Conservation (phyloP, 1,140 invertebrate genomes). For the Brachionus paranguensis region DNA sequence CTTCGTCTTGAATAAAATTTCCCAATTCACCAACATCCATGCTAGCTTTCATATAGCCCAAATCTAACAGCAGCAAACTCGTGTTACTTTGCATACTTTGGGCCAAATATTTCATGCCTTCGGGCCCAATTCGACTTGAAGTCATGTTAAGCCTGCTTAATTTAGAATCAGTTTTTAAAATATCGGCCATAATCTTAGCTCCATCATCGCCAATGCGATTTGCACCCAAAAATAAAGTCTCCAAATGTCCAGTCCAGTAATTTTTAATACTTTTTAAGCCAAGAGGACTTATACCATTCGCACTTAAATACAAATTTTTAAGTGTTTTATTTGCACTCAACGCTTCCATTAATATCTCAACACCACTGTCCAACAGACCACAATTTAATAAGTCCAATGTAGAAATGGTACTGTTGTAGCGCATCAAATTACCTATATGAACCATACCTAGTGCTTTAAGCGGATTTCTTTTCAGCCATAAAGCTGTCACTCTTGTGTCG, state of each 20-base stretch:
- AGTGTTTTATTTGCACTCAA: constrained; percentile 21
- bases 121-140: not conserved
- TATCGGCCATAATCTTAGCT: not conserved
- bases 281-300: constrained; percentile 2
- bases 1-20: constrained; percentile 36
- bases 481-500: constrained; percentile 15
- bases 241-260: not conserved
- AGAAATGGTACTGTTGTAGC: not conserved
- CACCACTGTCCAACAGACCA: constrained; percentile 21
- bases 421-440: constrained; percentile 4
- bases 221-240: constrained; percentile 16
- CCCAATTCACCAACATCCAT: constrained; percentile 8
- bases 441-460: constrained; percentile 3
- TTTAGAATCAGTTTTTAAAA: not conserved
- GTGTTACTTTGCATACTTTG: not conserved
- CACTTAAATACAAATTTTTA: constrained; percentile 33
- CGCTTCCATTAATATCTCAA: constrained; percentile 8
- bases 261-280: not conserved
- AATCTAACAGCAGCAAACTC: not conserved
- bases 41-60: constrained; percentile 36
- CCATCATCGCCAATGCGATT: constrained; percentile 33
- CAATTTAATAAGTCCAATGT: constrained; percentile 33
- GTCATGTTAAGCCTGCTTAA: not conserved
- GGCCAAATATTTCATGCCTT: not conserved
- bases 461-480: constrained; percentile 38